Evolutionary conservation across 2,113 vertebrate genomes (phyloP).

Genomic region (Hemibagrus wyckioides): DNA sequence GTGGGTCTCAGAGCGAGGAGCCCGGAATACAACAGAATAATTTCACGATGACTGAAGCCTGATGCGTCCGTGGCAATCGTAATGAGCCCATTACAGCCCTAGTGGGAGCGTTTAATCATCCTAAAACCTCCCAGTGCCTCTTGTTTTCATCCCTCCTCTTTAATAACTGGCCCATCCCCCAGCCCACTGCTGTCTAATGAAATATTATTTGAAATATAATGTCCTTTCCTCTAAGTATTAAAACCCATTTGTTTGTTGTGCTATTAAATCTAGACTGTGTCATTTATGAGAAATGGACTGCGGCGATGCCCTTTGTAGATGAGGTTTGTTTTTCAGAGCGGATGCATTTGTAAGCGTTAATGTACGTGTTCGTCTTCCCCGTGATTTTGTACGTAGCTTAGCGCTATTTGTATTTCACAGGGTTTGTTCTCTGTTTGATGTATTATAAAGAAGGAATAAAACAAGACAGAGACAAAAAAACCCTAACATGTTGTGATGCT

Average conservation of each 20-base stretch:
- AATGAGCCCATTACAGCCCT: conserved; percentile 67
- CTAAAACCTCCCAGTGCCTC: conserved; percentile 61
- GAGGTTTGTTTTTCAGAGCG: conserved; percentile 6
- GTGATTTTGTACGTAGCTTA: neutral
- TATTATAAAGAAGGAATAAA: neutral
- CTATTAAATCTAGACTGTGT: conserved; percentile 34
- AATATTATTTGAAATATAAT: conserved; percentile 67
- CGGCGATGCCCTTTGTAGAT: conserved; percentile 17
- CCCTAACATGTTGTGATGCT: neutral
- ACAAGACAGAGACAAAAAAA: neutral
- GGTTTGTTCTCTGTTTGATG: neutral
- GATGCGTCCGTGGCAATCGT: conserved; percentile 68
- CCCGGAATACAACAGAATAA: conserved; percentile 50
- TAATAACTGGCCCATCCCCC: conserved; percentile 66
- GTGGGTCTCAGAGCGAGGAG: neutral
- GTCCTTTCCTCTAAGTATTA: conserved; percentile 45
- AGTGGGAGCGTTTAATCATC: conserved; percentile 71
- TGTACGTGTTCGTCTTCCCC: neutral
- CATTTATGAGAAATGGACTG: conserved; percentile 33
- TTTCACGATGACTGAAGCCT: conserved; percentile 71
- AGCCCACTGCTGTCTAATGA: conserved; percentile 65
- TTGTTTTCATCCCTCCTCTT: conserved; percentile 63
- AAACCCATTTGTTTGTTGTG: conserved; percentile 55
- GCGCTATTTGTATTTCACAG: neutral
- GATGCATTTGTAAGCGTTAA: neutral